Evolutionary conservation across 2,113 vertebrate species (phyloP).

Genomic region (Agelaius tricolor): DNA sequence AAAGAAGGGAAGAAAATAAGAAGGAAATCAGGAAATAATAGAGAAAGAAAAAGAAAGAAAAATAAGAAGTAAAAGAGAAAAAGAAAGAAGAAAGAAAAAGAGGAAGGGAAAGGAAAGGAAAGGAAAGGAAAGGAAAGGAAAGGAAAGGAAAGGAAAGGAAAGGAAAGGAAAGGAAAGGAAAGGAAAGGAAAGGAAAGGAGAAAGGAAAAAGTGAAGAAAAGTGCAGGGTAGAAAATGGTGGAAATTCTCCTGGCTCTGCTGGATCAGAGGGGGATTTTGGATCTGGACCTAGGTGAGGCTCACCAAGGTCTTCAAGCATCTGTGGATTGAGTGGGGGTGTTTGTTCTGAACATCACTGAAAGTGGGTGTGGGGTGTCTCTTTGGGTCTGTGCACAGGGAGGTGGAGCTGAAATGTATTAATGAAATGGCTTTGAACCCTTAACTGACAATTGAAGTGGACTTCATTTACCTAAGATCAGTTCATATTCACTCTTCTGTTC

Average conservation of each 20-base stretch:
- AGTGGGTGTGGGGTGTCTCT: background rate
- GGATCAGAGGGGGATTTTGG: background rate
- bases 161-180: rapidly evolving
- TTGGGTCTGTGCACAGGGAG: background rate
- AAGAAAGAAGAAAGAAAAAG: rapidly evolving
- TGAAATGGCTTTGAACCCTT: background rate
- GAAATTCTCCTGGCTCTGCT: background rate
- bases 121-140: too few species aligned
- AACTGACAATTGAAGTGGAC: background rate
- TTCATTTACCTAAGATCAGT: conserved; percentile 23
- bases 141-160: rapidly evolving
- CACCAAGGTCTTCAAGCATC: background rate
- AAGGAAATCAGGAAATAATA: background rate
- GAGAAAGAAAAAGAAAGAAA: rapidly evolving
- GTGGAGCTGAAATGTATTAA: background rate
- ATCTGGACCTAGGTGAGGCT: background rate
- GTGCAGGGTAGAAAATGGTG: background rate
- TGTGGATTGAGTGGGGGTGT: background rate
- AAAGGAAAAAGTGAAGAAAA: too few species aligned
- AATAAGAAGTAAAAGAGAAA: rapidly evolving
- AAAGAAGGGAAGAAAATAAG: background rate
- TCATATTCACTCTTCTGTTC: background rate
- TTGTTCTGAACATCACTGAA: background rate
- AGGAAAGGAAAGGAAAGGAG: background rate
- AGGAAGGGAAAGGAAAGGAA: background rate